phyloP scores from a whole-genome alignment of 2,797 vertebrate genomes.

The Oreochromis grahami region DNA sequence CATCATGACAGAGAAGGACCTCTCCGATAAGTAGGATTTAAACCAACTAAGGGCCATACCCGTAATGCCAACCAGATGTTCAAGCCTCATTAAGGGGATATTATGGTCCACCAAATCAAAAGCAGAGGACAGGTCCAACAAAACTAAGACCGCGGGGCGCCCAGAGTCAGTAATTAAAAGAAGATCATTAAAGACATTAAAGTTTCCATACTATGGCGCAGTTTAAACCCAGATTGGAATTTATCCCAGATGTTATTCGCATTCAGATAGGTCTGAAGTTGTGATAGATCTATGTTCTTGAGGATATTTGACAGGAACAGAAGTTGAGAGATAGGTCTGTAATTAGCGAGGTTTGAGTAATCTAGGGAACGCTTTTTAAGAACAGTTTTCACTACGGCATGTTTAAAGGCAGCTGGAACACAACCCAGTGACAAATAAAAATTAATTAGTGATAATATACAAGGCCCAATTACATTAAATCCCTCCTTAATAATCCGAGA shows the following conservation, averaged over 20 bases:
- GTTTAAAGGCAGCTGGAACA: too few species aligned
- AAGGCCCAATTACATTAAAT: background rate
- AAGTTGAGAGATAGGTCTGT: background rate
- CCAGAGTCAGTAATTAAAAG: background rate
- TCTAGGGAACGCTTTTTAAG: background rate
- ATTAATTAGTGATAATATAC: background rate
- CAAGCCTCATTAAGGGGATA: too few species aligned
- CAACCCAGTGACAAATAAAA: background rate
- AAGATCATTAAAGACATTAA: background rate
- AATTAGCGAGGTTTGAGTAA: background rate
- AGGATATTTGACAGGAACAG: background rate
- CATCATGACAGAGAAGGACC: too few species aligned
- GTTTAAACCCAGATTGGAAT: background rate
- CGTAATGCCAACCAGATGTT: too few species aligned
- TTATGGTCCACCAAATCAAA: too few species aligned
- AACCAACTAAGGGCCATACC: too few species aligned
- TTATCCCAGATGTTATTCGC: accelerated
- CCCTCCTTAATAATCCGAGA: background rate
- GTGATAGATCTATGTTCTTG: background rate
- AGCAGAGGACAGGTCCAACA: background rate
- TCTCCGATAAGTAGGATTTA: too few species aligned
- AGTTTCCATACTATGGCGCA: background rate
- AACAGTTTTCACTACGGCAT: too few species aligned
- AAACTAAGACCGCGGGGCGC: accelerated
- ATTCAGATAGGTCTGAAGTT: background rate